Percentiles rank a stretch among this genome's conserved stretches.
These are phyloP conservation scores for Parnassius glacialis DNA, from an alignment of 2,888 invertebrate species.

Conservation along the genomic window DNA sequence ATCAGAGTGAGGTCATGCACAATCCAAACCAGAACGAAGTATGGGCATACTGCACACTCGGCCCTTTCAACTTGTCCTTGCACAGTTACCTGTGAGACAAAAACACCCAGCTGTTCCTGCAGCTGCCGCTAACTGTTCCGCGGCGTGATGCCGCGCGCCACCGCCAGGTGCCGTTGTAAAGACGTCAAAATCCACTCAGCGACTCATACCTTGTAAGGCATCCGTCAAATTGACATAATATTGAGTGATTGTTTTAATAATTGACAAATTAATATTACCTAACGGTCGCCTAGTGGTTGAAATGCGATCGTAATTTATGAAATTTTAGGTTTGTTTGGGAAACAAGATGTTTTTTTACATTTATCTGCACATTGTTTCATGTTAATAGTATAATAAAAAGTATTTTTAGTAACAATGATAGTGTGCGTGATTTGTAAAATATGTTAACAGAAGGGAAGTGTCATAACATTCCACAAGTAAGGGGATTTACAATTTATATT, in stretches of 20 bases:
- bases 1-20: not conserved
- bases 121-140: conserved; percentile 42
- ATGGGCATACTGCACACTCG: conserved; percentile 9
- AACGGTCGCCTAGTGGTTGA: no score
- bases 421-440: no score
- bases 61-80: conserved; percentile 5
- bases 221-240: conserved; percentile 9
- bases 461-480: no score
- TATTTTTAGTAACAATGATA: no score
- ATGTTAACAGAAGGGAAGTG: no score
- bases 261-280: not conserved
- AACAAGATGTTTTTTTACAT: no score
- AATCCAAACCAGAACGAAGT: not conserved
- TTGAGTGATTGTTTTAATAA: conserved; percentile 2
- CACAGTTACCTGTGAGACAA: conserved; percentile 7
- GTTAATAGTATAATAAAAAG: no score
- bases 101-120: conserved; percentile 35
- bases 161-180: conserved; percentile 38
- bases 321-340: no score
- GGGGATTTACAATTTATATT: no score
- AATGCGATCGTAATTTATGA: no score
- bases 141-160: conserved; percentile 14
- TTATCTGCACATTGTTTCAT: no score
- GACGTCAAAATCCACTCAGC: conserved; percentile 30
- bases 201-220: conserved; percentile 15